Conservation (phyloP, 1,140 invertebrate species). For the Caenorhabditis remanei region DNA sequence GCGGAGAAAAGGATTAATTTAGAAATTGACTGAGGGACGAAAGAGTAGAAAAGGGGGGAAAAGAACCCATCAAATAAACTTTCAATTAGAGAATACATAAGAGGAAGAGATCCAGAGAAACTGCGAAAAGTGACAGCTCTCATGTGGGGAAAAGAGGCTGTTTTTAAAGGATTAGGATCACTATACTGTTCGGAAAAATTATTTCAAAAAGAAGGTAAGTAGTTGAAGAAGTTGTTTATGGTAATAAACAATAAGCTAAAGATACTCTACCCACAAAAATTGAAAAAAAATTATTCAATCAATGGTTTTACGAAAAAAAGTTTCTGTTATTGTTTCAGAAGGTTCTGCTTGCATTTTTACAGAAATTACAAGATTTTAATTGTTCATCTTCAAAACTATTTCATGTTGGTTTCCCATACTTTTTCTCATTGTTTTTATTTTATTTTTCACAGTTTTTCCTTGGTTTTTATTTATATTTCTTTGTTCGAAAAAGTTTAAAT, state of each 20-base stretch:
- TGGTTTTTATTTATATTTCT: not conserved
- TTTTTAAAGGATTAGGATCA: conserved; percentile 31
- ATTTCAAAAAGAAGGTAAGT: not conserved
- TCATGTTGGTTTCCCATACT: no score
- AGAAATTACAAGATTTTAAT: no score
- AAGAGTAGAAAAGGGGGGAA: not conserved
- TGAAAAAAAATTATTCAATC: no score
- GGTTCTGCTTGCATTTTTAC: no score
- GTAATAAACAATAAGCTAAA: no score
- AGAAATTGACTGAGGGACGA: not conserved
- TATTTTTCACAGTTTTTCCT: not conserved
- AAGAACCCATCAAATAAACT: conserved; percentile 54
- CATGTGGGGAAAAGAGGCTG: conserved; percentile 5
- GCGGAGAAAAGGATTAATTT: conserved; percentile 35
- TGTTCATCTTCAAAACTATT: no score
- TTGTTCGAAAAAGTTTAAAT: not conserved
- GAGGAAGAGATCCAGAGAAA: conserved; percentile 2
- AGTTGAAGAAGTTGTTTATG: no score
- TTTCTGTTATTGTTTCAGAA: no score
- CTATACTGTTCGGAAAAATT: not conserved
- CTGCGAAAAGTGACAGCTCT: conserved; percentile 18
- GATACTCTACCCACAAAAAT: no score
- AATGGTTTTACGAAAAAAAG: no score
- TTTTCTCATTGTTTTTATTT: no score
- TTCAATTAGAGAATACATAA: not conserved